phyloP scores from a whole-genome alignment of 2,797 vertebrate genomes.

The Thripadectes ignobilis region DNA sequence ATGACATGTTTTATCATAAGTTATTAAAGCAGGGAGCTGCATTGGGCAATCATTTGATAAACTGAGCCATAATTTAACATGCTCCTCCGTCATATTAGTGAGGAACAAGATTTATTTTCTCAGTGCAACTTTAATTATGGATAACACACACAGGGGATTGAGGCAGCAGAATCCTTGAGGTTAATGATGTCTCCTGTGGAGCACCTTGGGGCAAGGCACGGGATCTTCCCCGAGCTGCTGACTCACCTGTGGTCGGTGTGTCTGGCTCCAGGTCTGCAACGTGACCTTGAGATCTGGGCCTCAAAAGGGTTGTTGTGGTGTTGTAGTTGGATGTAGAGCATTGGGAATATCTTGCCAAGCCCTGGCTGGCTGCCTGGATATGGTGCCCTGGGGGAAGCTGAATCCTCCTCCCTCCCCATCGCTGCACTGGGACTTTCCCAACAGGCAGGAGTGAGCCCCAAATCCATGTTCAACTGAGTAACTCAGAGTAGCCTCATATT shows the following conservation, averaged over 20 bases:
- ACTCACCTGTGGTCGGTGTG: not conserved
- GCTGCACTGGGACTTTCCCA: not conserved
- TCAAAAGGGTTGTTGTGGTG: not conserved
- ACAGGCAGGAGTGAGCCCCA: fast-evolving
- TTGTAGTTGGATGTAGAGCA: not conserved
- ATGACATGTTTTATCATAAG: conserved; percentile 67
- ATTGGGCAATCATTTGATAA: conserved; percentile 64
- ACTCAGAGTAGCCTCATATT: fast-evolving
- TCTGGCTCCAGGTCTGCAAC: not conserved
- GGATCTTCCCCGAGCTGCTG: not conserved
- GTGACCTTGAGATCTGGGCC: not conserved
- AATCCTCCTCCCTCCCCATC: not conserved
- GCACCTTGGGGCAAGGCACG: not conserved
- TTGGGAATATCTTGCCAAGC: not conserved
- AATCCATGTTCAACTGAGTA: not conserved
- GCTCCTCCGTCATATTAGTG: not conserved
- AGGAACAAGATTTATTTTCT: conserved; percentile 64
- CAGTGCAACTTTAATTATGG: conserved; percentile 58
- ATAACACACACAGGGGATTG: not conserved
- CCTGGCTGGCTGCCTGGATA: not conserved
- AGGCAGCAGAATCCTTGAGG: not conserved
- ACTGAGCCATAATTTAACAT: conserved; percentile 64
- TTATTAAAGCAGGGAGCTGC: conserved; percentile 61
- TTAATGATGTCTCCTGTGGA: not conserved
- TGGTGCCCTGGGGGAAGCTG: not conserved